Base-by-base conservation (phyloP, 1,140 invertebrate genomes). In the Temnothorax nylanderi region DNA sequence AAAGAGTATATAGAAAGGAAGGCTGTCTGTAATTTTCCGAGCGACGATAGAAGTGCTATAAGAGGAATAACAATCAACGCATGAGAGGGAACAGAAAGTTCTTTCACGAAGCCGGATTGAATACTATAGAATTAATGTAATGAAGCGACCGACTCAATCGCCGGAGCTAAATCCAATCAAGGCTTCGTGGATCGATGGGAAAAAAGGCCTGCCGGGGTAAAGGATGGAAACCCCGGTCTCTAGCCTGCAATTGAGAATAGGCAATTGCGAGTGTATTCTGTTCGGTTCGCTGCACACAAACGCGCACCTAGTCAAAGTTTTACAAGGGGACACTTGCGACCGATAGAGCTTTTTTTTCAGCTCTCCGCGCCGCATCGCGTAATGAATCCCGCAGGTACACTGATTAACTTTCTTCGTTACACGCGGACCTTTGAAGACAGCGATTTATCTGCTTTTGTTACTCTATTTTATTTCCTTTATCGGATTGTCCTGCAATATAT, bases 81-180 rank as follows among this genome's bases (percentile, higher is more conserved):
- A 16, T 34, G 44, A 82, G 56, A 34, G 72, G 67, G 18, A 21
- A 34, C 37, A 60, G 85, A 81, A 80, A 74, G 58, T 67, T 60
- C 64, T 88, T 81, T 86, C 69, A 37, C 49, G 76, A 82, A 74
- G 49, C 3, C 26, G 34, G 62, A 88, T 88, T 51, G 87, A 86
- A 75, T 72, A 62, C 71, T 60, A 60, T 71, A 58, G 54, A 87
- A 91, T 91, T 90, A 91, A 91, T 84, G 89, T 90, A 90, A 90
- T 82, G 86, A 90, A 85, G 86, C 71, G 88, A 49, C 76, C 44
- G 81, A 60, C 72, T 90, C 87, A 86, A 88, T 91, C 77, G 89
- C 60, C 82, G 58, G 87, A 84, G 77, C 81, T 86, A 91, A 91
- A 91, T 90, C 87, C 89, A 88, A 91, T 91, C 89, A 88, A 80